These are phyloP conservation scores for Bucco capensis DNA, from an alignment of 2,113 vertebrate species.

Conservation along the genomic window DNA sequence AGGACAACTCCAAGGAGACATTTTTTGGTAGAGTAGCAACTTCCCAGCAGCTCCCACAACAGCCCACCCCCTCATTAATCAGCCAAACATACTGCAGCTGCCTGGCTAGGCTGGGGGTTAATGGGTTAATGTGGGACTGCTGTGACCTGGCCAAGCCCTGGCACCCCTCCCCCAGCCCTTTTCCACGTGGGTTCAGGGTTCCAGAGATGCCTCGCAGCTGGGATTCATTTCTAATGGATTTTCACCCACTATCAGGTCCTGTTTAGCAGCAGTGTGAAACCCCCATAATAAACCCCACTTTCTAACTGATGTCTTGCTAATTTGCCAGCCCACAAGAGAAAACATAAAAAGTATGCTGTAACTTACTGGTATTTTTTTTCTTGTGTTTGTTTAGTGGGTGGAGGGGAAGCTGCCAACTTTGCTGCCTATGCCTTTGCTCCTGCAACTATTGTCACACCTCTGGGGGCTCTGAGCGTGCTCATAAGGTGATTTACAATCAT, in stretches of 20 bases:
- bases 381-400: conserved; percentile 83
- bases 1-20: background rate
- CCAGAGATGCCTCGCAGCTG: background rate
- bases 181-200: accelerated
- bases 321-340: background rate
- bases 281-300: background rate
- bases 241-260: accelerated
- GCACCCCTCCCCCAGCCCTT: background rate
- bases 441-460: conserved; percentile 90
- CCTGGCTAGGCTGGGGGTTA: background rate
- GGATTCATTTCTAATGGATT: background rate
- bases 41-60: background rate
- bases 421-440: conserved; percentile 93
- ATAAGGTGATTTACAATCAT: conserved; percentile 83
- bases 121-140: background rate
- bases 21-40: background rate
- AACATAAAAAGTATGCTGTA: background rate
- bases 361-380: conserved; percentile 33
- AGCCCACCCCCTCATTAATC: background rate
- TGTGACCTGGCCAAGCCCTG: background rate
- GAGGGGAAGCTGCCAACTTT: conserved; percentile 92
- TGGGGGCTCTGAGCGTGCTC: conserved; percentile 93
- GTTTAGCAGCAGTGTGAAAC: background rate
- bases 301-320: background rate
- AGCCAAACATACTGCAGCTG: background rate